These are phyloP conservation scores for Vulpes vulpes DNA, from an alignment of 2,113 vertebrate species.

Conservation along the genomic window DNA sequence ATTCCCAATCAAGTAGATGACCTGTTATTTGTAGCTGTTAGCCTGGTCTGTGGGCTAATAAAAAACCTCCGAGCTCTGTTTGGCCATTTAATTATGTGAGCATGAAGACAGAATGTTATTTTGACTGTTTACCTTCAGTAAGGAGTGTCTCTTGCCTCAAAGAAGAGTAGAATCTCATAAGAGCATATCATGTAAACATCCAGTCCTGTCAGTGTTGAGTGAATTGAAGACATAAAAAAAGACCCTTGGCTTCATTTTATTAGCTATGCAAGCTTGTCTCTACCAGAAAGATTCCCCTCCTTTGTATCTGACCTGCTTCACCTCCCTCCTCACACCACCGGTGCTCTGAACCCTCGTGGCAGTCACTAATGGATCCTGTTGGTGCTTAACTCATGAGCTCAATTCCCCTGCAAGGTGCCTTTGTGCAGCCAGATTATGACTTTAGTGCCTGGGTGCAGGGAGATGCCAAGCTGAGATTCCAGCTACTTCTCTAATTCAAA, in stretches of 20 bases:
- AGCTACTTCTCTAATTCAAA: constrained; percentile 46
- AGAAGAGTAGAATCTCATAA: neutral
- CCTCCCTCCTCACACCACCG: neutral
- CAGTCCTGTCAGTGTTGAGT: neutral
- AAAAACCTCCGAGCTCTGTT: neutral
- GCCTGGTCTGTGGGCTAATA: neutral
- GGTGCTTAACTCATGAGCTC: neutral
- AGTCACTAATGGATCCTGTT: neutral
- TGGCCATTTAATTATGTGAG: neutral
- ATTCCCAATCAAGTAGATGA: neutral
- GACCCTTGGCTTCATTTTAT: neutral
- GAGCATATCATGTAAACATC: neutral
- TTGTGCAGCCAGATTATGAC: neutral
- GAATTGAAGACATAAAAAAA: neutral
- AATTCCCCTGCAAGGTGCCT: neutral
- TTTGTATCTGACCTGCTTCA: neutral
- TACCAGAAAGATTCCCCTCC: neutral
- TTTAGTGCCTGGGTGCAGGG: neutral
- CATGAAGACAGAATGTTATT: neutral
- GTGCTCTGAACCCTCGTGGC: neutral
- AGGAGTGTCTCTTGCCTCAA: constrained; percentile 9
- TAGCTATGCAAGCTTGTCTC: neutral
- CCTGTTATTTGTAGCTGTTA: constrained; percentile 13
- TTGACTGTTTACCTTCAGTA: neutral
- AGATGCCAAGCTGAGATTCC: neutral